phyloP scores from a whole-genome alignment of 2,888 invertebrate species.

The Volucella inanis region DNA sequence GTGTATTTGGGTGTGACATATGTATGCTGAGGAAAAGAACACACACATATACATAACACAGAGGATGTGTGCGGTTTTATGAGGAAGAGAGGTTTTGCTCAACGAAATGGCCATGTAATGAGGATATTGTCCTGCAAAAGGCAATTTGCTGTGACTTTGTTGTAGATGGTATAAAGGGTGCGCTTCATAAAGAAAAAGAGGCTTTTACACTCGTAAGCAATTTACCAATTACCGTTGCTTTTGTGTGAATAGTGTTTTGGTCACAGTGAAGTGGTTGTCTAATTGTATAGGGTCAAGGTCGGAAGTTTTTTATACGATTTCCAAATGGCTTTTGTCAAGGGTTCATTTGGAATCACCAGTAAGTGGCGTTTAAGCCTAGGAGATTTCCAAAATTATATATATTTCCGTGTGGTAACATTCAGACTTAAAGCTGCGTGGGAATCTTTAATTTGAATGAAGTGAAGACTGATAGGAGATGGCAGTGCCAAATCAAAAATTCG shows the following conservation, averaged over 20 bases:
- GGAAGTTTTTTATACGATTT: slow-evolving; percentile 1
- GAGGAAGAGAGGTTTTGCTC: slow-evolving; percentile 8
- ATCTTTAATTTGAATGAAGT: no score
- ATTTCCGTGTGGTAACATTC: no score
- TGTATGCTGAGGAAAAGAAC: slow-evolving; percentile 11
- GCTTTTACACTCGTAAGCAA: slow-evolving; percentile 69
- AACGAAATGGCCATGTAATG: slow-evolving; percentile 58
- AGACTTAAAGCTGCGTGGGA: no score
- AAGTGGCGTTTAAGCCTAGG: no score
- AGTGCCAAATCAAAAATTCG: no score
- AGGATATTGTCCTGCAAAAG: slow-evolving; percentile 62
- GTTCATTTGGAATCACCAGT: no score
- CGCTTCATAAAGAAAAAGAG: slow-evolving; percentile 28
- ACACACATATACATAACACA: no score
- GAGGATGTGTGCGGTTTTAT: slow-evolving; percentile 6
- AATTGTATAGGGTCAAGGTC: slow-evolving; percentile 59
- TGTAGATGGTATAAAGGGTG: slow-evolving; percentile 18
- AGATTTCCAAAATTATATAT: no score
- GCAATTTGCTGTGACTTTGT: slow-evolving; percentile 66
- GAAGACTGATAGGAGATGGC: no score
- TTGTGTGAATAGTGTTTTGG: neutral
- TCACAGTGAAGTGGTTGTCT: slow-evolving; percentile 20
- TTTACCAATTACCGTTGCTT: slow-evolving; percentile 60
- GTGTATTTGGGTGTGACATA: slow-evolving; percentile 3
- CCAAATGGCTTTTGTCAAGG: neutral